phyloP scores from a whole-genome alignment of 2,797 vertebrate genomes.

The Australoheros facetus region DNA sequence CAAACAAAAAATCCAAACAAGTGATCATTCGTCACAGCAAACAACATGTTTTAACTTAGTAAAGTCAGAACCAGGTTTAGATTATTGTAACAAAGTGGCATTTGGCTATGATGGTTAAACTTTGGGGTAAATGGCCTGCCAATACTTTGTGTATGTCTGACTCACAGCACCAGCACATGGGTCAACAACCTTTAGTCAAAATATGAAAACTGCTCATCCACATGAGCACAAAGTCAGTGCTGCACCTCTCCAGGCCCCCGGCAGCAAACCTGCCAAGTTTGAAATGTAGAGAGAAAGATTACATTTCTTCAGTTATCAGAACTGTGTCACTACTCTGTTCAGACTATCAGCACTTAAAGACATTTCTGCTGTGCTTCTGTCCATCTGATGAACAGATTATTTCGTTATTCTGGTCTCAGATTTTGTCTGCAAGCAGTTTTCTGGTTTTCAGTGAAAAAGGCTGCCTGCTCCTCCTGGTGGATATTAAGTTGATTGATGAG shows the following conservation, averaged over 20 bases:
- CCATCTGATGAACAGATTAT: too few relatives aligned
- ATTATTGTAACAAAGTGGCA: background rate
- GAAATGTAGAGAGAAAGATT: background rate
- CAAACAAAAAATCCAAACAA: background rate
- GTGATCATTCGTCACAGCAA: background rate
- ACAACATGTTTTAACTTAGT: background rate
- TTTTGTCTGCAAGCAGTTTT: background rate
- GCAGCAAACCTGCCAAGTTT: background rate
- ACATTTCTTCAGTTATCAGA: background rate
- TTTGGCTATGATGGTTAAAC: background rate
- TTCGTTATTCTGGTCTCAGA: background rate
- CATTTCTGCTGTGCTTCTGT: background rate
- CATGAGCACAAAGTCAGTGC: background rate
- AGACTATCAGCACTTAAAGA: background rate
- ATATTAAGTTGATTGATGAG: background rate
- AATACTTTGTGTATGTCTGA: background rate
- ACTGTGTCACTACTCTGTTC: background rate
- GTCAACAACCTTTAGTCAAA: background rate
- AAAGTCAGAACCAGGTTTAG: background rate
- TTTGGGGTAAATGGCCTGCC: background rate
- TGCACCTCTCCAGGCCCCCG: background rate
- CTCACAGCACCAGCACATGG: rapidly evolving
- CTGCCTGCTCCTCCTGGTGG: background rate
- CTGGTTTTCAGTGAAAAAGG: background rate
- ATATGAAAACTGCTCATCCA: background rate